Evolutionary conservation across 2,888 invertebrate species (phyloP).

Genomic region (Cecidostiba fungosa): DNA sequence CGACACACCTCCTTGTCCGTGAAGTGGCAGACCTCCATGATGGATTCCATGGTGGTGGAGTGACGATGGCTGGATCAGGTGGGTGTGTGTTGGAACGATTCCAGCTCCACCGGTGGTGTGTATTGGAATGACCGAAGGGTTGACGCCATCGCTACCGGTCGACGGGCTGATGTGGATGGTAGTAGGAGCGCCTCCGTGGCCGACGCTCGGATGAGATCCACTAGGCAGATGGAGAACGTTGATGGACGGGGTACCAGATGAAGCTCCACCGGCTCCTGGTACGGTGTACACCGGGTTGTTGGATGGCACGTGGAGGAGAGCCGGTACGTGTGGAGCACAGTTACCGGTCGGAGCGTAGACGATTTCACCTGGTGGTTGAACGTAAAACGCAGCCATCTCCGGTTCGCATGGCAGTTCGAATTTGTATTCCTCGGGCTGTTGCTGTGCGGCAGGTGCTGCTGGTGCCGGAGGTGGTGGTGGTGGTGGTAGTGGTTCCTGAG

Average conservation of each 20-base stretch:
- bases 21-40: background rate
- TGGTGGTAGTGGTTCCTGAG: background rate
- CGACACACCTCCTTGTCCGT: too few species aligned
- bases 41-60: background rate
- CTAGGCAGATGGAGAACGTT: background rate
- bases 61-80: background rate
- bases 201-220: background rate
- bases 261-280: background rate
- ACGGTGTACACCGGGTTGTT: background rate
- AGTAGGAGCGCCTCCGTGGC: background rate
- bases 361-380: conserved; percentile 35
- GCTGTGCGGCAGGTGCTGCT: background rate
- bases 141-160: background rate
- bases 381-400: conserved; percentile 37
- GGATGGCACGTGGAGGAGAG: background rate
- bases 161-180: background rate
- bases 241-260: background rate
- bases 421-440: background rate
- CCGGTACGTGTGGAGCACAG: conserved; percentile 33
- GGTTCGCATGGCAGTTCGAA: conserved; percentile 51
- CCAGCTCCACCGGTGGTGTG: background rate
- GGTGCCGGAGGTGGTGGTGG: background rate
- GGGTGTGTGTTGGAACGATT: background rate
- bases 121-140: background rate
- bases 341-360: conserved; percentile 55